phyloP scores from a whole-genome alignment of 2,797 vertebrate species.

The Garrulus glandarius region DNA sequence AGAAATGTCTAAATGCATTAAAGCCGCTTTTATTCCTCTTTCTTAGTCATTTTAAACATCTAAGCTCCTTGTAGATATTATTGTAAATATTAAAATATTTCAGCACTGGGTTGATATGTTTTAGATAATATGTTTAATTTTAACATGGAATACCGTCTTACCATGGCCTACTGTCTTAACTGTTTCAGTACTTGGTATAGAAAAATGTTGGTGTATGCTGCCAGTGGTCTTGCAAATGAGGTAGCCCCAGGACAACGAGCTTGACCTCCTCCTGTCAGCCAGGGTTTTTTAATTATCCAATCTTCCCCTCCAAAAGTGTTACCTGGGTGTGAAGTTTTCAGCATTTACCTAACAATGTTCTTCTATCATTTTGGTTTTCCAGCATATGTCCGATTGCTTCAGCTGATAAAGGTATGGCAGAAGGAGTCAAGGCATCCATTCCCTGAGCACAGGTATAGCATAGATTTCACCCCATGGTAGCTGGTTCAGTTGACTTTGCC shows the following conservation, averaged over 20 bases:
- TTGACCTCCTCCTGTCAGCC: background rate
- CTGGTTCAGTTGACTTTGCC: background rate
- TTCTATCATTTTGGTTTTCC: background rate
- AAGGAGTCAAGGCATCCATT: background rate
- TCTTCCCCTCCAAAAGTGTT: background rate
- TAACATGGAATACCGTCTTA: background rate
- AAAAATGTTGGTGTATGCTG: background rate
- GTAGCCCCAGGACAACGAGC: background rate
- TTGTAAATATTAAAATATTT: background rate
- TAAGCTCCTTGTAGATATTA: background rate
- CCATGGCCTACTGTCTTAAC: fast-evolving
- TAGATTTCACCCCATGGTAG: background rate
- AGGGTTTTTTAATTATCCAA: background rate
- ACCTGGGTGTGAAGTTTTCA: background rate
- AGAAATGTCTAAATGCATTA: background rate
- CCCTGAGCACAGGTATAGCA: background rate
- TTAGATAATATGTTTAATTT: background rate
- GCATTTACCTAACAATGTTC: background rate
- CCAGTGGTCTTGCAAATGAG: fast-evolving
- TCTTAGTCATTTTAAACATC: background rate
- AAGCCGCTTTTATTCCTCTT: background rate
- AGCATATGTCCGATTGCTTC: background rate
- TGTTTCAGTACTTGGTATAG: background rate
- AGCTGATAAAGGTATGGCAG: background rate
- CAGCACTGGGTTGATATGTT: background rate